Evolutionary conservation across 2,797 vertebrate genomes (phyloP).

Genomic region (Danio jaintianensis): DNA sequence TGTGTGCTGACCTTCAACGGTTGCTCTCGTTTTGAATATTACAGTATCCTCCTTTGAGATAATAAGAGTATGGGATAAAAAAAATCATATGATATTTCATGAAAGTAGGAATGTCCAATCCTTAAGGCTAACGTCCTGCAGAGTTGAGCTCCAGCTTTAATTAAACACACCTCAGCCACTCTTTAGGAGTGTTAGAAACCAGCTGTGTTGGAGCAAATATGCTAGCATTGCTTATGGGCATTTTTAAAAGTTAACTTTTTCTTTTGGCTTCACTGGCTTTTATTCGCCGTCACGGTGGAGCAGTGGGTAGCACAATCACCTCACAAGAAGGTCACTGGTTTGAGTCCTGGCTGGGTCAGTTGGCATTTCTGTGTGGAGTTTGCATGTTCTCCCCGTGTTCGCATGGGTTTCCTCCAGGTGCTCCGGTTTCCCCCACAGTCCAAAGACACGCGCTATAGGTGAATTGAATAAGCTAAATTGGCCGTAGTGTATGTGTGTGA

Average conservation of each 20-base stretch:
- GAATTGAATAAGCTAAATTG: no score
- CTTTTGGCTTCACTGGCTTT: not conserved
- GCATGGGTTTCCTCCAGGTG: no score
- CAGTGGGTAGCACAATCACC: no score
- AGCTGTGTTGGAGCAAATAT: conserved; percentile 1
- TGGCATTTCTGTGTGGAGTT: no score
- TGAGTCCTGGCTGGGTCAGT: no score
- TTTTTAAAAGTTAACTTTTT: not conserved
- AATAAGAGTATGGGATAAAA: not conserved
- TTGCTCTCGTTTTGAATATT: conserved; percentile 1
- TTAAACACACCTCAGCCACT: conserved; percentile 6
- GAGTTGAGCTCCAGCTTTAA: not conserved
- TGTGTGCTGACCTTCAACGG: conserved; percentile 11
- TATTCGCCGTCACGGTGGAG: no score
- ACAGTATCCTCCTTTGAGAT: conserved; percentile 16
- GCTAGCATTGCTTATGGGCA: not conserved
- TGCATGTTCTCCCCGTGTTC: no score
- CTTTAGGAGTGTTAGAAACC: not conserved
- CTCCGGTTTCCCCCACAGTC: no score
- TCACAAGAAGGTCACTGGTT: no score
- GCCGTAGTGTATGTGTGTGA: no score
- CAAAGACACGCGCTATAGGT: no score
- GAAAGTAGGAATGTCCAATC: not conserved
- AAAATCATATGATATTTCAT: conserved; percentile 1
- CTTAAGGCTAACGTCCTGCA: not conserved